These are phyloP conservation scores for Tetropium fuscum DNA, from an alignment of 2,888 invertebrate genomes.

Conservation along the genomic window DNA sequence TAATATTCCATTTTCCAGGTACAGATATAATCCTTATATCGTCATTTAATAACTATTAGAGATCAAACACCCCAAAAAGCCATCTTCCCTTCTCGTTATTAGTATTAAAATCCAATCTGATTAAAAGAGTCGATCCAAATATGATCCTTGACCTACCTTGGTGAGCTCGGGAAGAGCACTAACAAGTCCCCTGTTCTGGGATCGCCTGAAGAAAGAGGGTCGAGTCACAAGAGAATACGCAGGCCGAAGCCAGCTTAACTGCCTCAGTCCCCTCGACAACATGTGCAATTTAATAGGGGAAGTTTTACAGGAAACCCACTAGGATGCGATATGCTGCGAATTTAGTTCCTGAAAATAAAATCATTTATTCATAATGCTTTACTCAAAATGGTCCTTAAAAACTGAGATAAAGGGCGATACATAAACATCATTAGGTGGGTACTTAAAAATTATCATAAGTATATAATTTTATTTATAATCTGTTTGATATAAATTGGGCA, in stretches of 20 bases:
- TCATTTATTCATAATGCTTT: conserved; percentile 12
- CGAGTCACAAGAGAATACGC: conserved; percentile 39
- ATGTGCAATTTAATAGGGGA: conserved; percentile 37
- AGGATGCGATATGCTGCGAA: conserved; percentile 12
- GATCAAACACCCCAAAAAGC: too few relatives aligned
- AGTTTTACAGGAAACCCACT: conserved; percentile 18
- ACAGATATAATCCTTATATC: too few relatives aligned
- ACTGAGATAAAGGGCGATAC: conserved; percentile 5
- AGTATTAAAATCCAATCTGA: conserved; percentile 22
- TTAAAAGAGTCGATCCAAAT: conserved; percentile 18
- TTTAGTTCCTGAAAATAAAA: conserved; percentile 17
- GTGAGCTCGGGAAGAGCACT: conserved; percentile 52
- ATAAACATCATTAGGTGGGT: too few relatives aligned
- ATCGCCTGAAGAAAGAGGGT: conserved; percentile 37
- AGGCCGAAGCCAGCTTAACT: conserved; percentile 43
- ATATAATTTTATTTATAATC: too few relatives aligned
- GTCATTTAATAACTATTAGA: too few relatives aligned
- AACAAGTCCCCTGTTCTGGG: conserved; percentile 33
- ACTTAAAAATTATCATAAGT: too few relatives aligned
- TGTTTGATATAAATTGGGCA: too few relatives aligned
- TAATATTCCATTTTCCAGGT: too few relatives aligned
- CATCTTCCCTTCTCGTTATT: neutral
- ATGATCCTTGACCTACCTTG: conserved; percentile 50
- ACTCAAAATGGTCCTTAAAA: conserved; percentile 5
- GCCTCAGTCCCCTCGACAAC: conserved; percentile 48